A percentile compares a stretch with the other conserved stretches of the same genome.
phyloP scores from a whole-genome alignment of 1,140 invertebrate species.

The Heliconius congener region DNA sequence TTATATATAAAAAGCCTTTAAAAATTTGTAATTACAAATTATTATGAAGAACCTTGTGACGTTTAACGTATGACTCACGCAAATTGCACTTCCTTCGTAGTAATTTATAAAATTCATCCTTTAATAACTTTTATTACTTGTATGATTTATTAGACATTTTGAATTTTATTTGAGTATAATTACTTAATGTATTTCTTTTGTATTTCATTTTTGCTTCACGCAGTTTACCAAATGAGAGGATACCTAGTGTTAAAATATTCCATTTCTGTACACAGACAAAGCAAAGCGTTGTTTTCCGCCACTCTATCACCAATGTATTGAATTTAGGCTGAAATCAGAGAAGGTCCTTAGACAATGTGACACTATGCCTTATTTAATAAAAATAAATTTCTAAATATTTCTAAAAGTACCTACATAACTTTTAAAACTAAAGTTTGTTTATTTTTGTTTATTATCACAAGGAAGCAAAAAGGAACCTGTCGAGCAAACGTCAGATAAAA shows the following conservation, averaged over 20 bases:
- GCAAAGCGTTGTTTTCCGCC: too few relatives aligned
- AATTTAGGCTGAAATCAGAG: too few relatives aligned
- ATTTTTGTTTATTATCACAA: constrained; percentile 15
- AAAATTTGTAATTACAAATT: neutral
- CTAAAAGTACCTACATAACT: neutral
- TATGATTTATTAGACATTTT: neutral
- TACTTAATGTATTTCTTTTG: neutral
- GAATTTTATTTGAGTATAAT: neutral
- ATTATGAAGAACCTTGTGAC: neutral
- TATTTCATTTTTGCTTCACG: neutral
- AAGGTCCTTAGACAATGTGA: too few relatives aligned
- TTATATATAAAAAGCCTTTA: neutral
- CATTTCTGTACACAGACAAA: too few relatives aligned
- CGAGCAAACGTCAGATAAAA: constrained; percentile 25
- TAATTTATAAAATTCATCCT: neutral
- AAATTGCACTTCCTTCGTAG: neutral
- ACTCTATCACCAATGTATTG: too few relatives aligned
- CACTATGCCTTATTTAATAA: too few relatives aligned
- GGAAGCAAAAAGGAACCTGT: constrained; percentile 27
- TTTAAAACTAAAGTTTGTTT: neutral
- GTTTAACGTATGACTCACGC: neutral
- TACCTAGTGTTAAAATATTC: too few relatives aligned
- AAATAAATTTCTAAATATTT: neutral
- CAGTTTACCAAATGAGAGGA: neutral
- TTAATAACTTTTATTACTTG: neutral